Evolutionary conservation across 2,888 invertebrate species (phyloP), one percentile per base, ranked within the genome.

Genomic region (Cephus nigrinus): DNA sequence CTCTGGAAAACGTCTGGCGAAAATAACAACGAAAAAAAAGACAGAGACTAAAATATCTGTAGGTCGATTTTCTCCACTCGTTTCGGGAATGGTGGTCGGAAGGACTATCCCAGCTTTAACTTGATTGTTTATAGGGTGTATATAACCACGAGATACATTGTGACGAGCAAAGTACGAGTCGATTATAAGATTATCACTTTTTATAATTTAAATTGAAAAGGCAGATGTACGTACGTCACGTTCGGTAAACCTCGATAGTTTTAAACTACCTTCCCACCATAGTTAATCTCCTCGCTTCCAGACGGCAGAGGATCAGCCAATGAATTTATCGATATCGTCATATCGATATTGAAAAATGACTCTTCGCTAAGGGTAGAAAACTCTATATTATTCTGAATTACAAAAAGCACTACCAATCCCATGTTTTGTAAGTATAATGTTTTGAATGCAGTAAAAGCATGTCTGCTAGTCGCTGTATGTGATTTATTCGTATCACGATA

Each of bases 261-360:
- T 55, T 55, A 55, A 23, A 9, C 23, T 23, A 55, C 2, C 9
- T 55, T 55, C 55, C 23, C 55, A 55, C 9, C 23, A 23, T 23
- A 1, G 23, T 23, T 55, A 55, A 55, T 55, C 55, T 55, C 23
- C 9, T 55, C 55, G 23, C 23, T 55, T 55, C 23, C 55, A 55
- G 55, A 55, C 23, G 23, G 55, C 9, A 23, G 23, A 30, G 75
- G 34, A 72, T 75, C 72, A 32, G 71, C n/a, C 75, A 75, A 72
- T 73, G 75, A 78, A 78, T 78, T 78, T 78, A 75, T 78, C 78
- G 78, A 78, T 78, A 78, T 75, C 75, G 75, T 75, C 75, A 75
- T 78, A 75, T 75, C 78, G 75, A 40, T 75, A 78, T 68, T 75
- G 75, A 78, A 75, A 78, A 73, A 75, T 75, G 75, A 78, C 72